Percentiles rank a stretch among this genome's conserved stretches.
Conservation (phyloP, 2,888 invertebrate genomes). For the Ophioninae sp. region DNA sequence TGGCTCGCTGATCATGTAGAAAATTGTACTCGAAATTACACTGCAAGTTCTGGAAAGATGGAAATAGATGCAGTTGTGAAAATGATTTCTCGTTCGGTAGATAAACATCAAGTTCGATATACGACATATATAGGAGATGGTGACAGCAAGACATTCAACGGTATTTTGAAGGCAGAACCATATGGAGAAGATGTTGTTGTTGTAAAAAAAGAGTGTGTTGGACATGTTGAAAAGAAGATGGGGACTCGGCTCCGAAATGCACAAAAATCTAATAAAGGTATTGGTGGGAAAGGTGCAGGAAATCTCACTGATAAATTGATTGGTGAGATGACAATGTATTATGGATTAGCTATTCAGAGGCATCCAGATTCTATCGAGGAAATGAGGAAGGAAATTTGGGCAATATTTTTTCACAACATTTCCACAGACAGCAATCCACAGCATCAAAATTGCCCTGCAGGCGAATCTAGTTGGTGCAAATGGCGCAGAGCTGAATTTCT, state of each 20-base stretch:
- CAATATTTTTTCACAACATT: conserved; percentile 25
- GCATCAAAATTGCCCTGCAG: too few species aligned
- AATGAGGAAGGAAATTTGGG: conserved; percentile 38
- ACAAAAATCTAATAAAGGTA: conserved; percentile 42
- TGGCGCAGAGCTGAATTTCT: not conserved
- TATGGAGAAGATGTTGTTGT: too few species aligned
- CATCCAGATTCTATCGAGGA: conserved; percentile 6
- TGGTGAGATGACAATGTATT: conserved; percentile 54
- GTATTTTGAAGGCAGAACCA: too few species aligned
- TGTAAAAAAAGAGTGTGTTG: too few species aligned
- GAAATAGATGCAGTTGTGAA: conserved; percentile 48
- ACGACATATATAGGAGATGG: conserved; percentile 49
- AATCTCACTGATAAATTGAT: conserved; percentile 47
- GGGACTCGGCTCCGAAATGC: conserved; percentile 42
- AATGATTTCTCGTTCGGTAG: conserved; percentile 59
- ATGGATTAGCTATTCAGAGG: conserved; percentile 38
- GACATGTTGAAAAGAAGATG: too few species aligned
- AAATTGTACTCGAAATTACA: conserved; percentile 50
- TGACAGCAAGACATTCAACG: too few species aligned
- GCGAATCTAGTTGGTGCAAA: conserved; percentile 12
- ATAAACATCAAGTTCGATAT: conserved; percentile 48
- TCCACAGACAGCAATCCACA: conserved; percentile 14
- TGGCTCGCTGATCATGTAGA: conserved; percentile 24
- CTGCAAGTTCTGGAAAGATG: too few species aligned
- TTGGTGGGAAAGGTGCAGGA: conserved; percentile 41